Evolutionary conservation across 2,113 vertebrate genomes (phyloP).

Genomic region (Calyptommatus sinebrachiatus): DNA sequence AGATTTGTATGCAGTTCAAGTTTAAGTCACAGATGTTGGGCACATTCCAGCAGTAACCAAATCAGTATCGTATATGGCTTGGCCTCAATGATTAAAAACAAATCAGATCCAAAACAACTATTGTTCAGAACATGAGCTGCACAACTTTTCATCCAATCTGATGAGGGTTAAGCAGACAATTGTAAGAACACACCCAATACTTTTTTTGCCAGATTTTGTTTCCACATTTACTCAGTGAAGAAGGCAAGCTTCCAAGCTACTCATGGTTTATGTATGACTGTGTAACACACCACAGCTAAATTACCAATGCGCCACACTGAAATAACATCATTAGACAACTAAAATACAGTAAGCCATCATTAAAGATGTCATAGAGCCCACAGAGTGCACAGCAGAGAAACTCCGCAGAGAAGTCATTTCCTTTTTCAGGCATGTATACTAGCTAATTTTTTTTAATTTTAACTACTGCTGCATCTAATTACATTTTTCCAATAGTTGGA

Average conservation of each 20-base stretch:
- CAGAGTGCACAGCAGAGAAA: conserved; percentile 6
- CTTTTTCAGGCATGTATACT: background rate
- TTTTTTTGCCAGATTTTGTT: conserved; percentile 14
- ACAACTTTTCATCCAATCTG: too few species aligned
- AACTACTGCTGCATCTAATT: conserved; percentile 33
- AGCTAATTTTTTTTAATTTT: conserved; percentile 22
- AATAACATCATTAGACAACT: conserved; percentile 23
- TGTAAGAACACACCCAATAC: conserved; percentile 24
- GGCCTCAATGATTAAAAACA: too few species aligned
- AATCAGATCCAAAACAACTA: too few species aligned
- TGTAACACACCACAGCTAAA: conserved; percentile 24
- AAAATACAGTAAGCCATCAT: conserved; percentile 27
- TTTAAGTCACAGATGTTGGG: too few species aligned
- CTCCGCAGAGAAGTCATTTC: conserved; percentile 6
- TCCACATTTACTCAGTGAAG: conserved; percentile 16
- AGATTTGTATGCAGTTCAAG: too few species aligned
- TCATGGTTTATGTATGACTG: conserved; percentile 37
- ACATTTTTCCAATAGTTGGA: conserved; percentile 43
- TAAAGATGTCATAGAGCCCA: conserved; percentile 40
- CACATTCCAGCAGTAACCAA: too few species aligned
- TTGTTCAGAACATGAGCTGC: too few species aligned
- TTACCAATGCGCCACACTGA: conserved; percentile 30
- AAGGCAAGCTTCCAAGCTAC: conserved; percentile 27
- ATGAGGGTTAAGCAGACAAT: background rate
- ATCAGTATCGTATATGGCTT: too few species aligned